These are phyloP conservation scores for Brachyistius frenatus DNA, from an alignment of 2,113 vertebrate genomes.

Conservation along the genomic window DNA sequence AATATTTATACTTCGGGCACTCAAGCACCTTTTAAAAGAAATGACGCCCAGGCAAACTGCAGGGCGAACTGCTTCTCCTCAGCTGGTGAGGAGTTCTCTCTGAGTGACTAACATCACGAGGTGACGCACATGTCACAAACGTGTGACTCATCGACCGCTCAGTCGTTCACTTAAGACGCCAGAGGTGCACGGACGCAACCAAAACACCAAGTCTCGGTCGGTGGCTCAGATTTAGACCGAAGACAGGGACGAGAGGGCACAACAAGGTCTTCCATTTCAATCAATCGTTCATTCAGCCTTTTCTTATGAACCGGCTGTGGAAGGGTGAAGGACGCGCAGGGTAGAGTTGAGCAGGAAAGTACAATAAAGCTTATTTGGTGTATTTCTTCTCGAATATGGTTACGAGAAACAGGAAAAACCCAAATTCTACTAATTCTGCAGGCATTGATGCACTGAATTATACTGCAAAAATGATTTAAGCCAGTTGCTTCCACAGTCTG, in stretches of 20 bases:
- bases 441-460: too few species aligned
- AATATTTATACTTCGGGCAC: not conserved
- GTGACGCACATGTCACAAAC: not conserved
- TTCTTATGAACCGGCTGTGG: not conserved
- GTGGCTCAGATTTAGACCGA: not conserved
- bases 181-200: not conserved
- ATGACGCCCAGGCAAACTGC: not conserved
- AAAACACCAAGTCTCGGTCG: not conserved
- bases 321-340: not conserved
- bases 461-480: too few species aligned
- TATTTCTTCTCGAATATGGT: not conserved
- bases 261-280: not conserved
- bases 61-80: not conserved
- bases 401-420: not conserved
- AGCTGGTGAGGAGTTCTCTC: not conserved
- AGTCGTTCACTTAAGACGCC: not conserved
- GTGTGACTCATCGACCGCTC: conserved; percentile 35
- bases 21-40: not conserved
- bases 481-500: too few species aligned
- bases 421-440: too few species aligned
- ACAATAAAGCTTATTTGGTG: not conserved
- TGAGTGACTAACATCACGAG: conserved; percentile 34
- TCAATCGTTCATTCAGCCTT: not conserved
- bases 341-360: too few species aligned
- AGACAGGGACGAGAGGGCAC: not conserved